phyloP scores from a whole-genome alignment of 2,888 invertebrate genomes.

The Horisme vitalbata region DNA sequence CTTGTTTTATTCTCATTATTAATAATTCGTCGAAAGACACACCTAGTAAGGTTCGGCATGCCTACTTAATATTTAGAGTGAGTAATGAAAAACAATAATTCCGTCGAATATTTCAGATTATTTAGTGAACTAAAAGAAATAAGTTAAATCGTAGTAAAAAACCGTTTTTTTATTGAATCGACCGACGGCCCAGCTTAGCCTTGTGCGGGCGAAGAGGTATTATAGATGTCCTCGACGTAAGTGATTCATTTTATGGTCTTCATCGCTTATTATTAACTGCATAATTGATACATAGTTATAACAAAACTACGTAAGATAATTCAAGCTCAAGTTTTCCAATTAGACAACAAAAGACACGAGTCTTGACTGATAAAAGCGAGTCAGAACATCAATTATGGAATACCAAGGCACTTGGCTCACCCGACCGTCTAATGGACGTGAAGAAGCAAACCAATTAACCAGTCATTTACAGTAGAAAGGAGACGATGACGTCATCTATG shows the following conservation, averaged over 20 bases:
- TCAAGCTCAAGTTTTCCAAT: constrained; percentile 18
- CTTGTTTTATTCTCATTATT: background rate
- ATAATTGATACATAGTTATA: background rate
- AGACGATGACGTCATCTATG: no score
- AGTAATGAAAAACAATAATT: no score
- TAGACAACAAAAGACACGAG: constrained; percentile 25
- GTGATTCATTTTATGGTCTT: no score
- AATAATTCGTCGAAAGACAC: background rate
- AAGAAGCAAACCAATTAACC: constrained; percentile 67
- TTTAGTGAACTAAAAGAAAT: no score
- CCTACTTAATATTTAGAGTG: no score
- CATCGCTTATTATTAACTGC: no score
- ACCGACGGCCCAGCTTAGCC: no score
- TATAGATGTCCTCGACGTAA: no score
- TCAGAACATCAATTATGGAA: constrained; percentile 65
- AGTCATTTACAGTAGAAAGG: constrained; percentile 48
- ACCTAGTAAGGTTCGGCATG: background rate
- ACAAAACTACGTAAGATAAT: background rate
- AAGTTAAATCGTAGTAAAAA: no score
- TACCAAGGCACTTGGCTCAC: constrained; percentile 65
- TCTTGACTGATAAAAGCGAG: constrained; percentile 54
- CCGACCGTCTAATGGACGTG: constrained; percentile 57
- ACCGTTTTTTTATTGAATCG: no score
- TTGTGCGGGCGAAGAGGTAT: no score
- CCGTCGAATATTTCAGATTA: no score